A percentile compares a stretch with the other conserved stretches of the same genome.
phyloP scores from a whole-genome alignment of 2,113 vertebrate genomes.

The Pipra filicauda region DNA sequence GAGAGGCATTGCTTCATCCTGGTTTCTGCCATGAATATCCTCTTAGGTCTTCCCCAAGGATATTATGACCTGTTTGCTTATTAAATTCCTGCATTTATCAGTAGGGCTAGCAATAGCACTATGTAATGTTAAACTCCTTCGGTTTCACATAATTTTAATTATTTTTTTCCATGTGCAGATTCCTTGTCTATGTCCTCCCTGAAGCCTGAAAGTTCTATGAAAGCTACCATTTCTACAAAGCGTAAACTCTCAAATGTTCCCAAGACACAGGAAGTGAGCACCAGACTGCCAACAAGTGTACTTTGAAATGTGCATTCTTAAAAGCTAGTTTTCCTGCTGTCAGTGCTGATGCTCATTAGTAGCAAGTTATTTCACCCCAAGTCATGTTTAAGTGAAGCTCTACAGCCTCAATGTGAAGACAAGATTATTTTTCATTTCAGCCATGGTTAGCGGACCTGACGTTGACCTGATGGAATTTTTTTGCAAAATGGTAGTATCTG shows the following conservation, averaged over 20 bases:
- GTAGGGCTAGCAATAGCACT: neutral
- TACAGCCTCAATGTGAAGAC: neutral
- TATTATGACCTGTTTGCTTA: neutral
- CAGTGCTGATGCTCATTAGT: neutral
- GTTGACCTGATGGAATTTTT: neutral
- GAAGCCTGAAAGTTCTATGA: neutral
- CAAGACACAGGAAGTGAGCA: conserved; percentile 41
- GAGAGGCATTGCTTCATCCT: neutral
- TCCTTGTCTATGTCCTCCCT: neutral
- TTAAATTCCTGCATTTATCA: neutral
- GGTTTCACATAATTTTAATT: neutral
- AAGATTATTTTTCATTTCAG: neutral
- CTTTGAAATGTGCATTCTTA: conserved; percentile 21
- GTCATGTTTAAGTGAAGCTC: conserved; percentile 6
- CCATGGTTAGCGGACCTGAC: neutral
- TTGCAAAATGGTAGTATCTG: neutral
- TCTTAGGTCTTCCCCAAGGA: neutral
- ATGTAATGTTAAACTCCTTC: neutral
- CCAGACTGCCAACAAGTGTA: neutral
- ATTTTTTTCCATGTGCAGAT: neutral
- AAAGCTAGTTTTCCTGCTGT: neutral
- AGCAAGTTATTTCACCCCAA: neutral
- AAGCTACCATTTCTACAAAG: neutral
- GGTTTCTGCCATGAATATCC: neutral
- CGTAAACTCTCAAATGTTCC: neutral